Evolutionary conservation across 2,797 vertebrate species (phyloP).

Genomic region (Sparus aurata): DNA sequence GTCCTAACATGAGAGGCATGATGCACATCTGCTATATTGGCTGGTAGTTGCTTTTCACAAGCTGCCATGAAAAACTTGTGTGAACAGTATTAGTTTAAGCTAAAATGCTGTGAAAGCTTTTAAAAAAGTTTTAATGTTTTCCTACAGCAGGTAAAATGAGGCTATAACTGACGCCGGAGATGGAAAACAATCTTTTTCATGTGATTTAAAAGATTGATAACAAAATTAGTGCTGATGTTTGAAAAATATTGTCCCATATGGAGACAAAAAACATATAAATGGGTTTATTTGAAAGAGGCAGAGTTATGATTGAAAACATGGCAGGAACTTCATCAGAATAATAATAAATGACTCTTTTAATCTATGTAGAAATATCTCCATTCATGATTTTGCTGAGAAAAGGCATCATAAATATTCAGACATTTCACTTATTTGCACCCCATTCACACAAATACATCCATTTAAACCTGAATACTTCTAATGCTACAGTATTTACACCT

Average conservation of each 20-base stretch:
- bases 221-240: slow-evolving; percentile 9
- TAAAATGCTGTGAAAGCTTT: background rate
- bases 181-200: too few relatives aligned
- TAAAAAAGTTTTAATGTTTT: background rate
- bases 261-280: background rate
- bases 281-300: background rate
- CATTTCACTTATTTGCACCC: slow-evolving; percentile 1
- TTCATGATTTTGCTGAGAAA: slow-evolving; percentile 4
- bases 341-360: background rate
- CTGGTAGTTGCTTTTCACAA: background rate
- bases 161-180: background rate
- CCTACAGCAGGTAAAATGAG: background rate
- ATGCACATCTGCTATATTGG: slow-evolving; percentile 6
- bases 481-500: background rate
- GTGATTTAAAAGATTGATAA: slow-evolving; percentile 1
- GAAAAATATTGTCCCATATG: background rate
- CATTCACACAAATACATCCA: background rate
- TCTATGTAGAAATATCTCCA: slow-evolving; percentile 3
- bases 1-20: background rate
- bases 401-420: slow-evolving; percentile 19
- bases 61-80: background rate
- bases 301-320: background rate
- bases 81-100: background rate
- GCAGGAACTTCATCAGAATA: background rate
- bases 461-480: background rate